A percentile compares a stretch with the other conserved stretches of the same genome.
Evolutionary conservation across 2,797 vertebrate genomes (phyloP).

Genomic region (Meriones psammophilus): DNA sequence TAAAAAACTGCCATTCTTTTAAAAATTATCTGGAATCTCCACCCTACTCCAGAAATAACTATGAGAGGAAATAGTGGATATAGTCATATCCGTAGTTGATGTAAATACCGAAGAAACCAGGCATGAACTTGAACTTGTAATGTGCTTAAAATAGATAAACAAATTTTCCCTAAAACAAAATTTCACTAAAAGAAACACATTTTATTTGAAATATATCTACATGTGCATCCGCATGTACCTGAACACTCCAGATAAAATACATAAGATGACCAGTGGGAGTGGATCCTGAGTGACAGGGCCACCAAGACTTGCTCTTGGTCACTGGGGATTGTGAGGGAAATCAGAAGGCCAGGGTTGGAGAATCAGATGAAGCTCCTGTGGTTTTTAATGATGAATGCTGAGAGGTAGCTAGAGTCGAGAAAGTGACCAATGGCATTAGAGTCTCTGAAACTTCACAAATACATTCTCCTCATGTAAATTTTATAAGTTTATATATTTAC

Average conservation of each 20-base stretch:
- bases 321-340: rapidly evolving
- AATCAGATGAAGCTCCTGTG: no score
- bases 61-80: not conserved
- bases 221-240: not conserved
- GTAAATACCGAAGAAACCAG: not conserved
- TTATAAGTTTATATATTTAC: not conserved
- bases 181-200: not conserved
- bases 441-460: not conserved
- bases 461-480: not conserved
- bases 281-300: no score
- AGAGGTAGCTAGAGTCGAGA: not conserved
- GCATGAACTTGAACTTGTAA: not conserved
- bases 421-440: not conserved
- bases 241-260: not conserved
- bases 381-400: not conserved
- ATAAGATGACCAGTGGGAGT: not conserved
- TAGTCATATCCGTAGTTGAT: not conserved
- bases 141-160: not conserved
- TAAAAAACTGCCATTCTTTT: not conserved
- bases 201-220: not conserved
- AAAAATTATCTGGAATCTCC: not conserved
- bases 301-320: no score
- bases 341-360: not conserved
- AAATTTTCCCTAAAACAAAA: not conserved
- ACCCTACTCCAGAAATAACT: not conserved